These are phyloP conservation scores for Vollenhovia emeryi DNA, from an alignment of 1,140 invertebrate species.

Conservation along the genomic window DNA sequence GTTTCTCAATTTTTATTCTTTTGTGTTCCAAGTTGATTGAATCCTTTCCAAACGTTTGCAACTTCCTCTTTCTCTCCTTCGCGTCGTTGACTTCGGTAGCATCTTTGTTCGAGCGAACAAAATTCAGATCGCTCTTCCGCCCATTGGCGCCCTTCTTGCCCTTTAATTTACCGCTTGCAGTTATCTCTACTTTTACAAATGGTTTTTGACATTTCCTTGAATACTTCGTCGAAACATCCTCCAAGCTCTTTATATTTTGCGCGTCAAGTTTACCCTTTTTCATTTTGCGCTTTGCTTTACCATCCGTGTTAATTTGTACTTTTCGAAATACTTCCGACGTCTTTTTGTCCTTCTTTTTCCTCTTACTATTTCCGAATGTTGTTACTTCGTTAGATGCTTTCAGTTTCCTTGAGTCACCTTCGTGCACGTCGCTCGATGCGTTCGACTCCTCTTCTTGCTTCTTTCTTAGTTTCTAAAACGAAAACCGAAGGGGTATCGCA, in stretches of 20 bases:
- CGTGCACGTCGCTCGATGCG: background rate
- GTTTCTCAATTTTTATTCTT: slow-evolving; percentile 17
- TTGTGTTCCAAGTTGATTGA: background rate
- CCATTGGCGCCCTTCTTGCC: too few species aligned
- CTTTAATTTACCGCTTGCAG: too few species aligned
- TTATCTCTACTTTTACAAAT: too few species aligned
- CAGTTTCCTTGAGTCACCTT: background rate
- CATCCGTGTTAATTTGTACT: background rate
- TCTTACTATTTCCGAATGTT: background rate
- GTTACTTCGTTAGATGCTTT: background rate
- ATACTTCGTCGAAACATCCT: too few species aligned
- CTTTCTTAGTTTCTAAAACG: slow-evolving; percentile 23
- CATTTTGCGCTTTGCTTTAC: background rate
- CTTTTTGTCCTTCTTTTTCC: background rate
- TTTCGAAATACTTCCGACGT: background rate
- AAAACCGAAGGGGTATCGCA: background rate
- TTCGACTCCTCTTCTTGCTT: too few species aligned
- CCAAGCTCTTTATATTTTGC: too few species aligned
- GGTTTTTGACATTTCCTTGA: too few species aligned
- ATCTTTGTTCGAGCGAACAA: too few species aligned
- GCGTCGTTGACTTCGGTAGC: too few species aligned
- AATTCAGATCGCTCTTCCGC: too few species aligned
- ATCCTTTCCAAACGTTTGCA: background rate
- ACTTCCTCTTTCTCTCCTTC: background rate
- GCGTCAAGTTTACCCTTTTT: background rate